These are phyloP conservation scores for Zonitis immaculata DNA, from an alignment of 2,888 invertebrate genomes.

Conservation along the genomic window DNA sequence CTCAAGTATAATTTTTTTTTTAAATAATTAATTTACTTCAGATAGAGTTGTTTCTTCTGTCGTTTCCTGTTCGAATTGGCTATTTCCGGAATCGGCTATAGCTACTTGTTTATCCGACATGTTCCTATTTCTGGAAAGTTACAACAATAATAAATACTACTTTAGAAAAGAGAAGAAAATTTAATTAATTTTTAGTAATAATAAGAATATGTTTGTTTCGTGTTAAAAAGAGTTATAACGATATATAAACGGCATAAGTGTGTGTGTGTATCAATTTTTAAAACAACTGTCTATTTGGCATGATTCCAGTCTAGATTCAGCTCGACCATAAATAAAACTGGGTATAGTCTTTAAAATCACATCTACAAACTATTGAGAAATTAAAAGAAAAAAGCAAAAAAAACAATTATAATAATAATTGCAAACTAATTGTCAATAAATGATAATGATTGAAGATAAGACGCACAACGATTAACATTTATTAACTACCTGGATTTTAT, in stretches of 20 bases:
- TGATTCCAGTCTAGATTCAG: constrained; percentile 24
- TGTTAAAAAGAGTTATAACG: no score
- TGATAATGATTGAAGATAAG: no score
- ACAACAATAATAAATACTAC: no score
- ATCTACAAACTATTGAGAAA: constrained; percentile 9
- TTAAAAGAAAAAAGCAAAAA: no score
- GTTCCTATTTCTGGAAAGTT: constrained; percentile 11
- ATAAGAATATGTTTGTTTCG: no score
- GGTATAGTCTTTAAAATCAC: constrained; percentile 8
- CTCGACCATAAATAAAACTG: constrained; percentile 30
- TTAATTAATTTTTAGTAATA: no score
- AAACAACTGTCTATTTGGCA: constrained; percentile 32
- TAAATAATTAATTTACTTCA: constrained; percentile 34
- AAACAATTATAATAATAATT: neutral
- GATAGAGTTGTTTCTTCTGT: constrained; percentile 43
- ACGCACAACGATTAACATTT: neutral
- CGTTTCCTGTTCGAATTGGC: constrained; percentile 40
- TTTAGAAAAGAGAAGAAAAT: no score
- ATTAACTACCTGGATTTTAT: neutral
- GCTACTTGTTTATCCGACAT: constrained; percentile 36
- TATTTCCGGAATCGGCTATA: constrained; percentile 25
- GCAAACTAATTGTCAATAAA: no score
- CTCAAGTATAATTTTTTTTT: no score
- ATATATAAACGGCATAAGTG: no score
- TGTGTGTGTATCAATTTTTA: neutral